Conservation (phyloP, 2,113 vertebrate species). For the Lampris megalopsis region DNA sequence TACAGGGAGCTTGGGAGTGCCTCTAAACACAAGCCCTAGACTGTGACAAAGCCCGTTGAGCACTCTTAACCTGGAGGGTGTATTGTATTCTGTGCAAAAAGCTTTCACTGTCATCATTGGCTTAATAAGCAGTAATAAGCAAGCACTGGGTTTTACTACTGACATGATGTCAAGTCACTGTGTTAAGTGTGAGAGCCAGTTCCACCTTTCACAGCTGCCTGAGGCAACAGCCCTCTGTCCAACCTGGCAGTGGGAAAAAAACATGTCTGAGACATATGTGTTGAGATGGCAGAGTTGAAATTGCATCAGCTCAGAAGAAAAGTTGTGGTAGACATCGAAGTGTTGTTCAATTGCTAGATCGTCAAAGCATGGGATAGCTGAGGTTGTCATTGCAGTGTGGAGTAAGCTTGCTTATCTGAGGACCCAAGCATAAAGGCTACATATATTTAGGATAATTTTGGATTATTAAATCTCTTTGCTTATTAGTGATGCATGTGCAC, state of each 20-base stretch:
- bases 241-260: conserved; percentile 9
- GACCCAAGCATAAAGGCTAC: no score
- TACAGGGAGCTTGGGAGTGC: conserved; percentile 19
- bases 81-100: conserved; percentile 24
- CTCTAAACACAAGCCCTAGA: conserved; percentile 21
- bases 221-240: conserved; percentile 61
- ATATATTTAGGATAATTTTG: no score
- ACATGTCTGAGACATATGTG: not conserved
- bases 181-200: conserved; percentile 52
- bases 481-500: no score
- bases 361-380: no score
- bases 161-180: conserved; percentile 54
- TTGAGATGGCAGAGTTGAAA: not conserved
- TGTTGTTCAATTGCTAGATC: no score
- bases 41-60: conserved; percentile 11
- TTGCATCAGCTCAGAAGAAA: not conserved
- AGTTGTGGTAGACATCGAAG: not conserved
- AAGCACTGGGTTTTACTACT: conserved; percentile 9
- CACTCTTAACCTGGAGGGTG: not conserved
- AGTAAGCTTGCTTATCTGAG: no score
- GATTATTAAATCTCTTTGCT: no score
- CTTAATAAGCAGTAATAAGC: not conserved
- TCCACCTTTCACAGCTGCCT: conserved; percentile 68
- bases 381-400: no score
- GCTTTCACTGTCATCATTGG: conserved; percentile 10